Evolutionary conservation across 1,140 invertebrate species (phyloP), one percentile per base, ranked within the genome.

Genomic region (Anoplophora glabripennis): DNA sequence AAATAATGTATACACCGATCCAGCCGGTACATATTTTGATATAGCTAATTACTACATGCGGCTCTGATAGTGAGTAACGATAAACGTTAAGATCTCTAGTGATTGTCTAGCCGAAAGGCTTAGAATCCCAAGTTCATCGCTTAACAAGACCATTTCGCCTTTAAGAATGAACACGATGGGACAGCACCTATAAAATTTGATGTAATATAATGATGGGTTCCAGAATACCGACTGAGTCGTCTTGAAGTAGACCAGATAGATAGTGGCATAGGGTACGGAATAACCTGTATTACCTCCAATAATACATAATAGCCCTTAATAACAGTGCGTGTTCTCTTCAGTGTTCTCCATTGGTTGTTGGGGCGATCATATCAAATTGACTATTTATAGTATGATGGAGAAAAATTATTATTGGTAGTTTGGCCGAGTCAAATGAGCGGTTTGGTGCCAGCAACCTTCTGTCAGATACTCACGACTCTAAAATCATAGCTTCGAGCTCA

Each of bases 291-390:
- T 72, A 73, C 66, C 72, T 70, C 66, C 72, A 73, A 73, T 73
- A 72, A 71, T 65, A 73, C 69, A 69, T 73, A 73, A 73, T 73
- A 72, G 72, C 59, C 67, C 70, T 53, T 73, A 73, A 73, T 73
- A 73, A 73, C 49, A 72, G 70, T 72, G 69, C 70, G 72, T 72
- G 70, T 60, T 53, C 21, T 49, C 48, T 53, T 47, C 59, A 55
- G 47, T 59, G 37, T 49, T 60, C 68, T 58, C 69, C 62, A 71
- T 71, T 71, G 69, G 69, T 62, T 59, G 63, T 48, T 21, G 42
- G 57, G 61, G 59, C 52, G 67, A 71, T 71, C 69, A 65, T 69
- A 71, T 71, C 67, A 69, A 69, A 71, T 69, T 61, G 65, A 64
- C 67, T 71, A 66, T 69, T 70, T 56, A 69, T 66, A 71, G 67